A percentile compares a stretch with the other conserved stretches of the same genome.
Conservation (phyloP, 2,797 vertebrate species). For the Cyclura pinguis region DNA sequence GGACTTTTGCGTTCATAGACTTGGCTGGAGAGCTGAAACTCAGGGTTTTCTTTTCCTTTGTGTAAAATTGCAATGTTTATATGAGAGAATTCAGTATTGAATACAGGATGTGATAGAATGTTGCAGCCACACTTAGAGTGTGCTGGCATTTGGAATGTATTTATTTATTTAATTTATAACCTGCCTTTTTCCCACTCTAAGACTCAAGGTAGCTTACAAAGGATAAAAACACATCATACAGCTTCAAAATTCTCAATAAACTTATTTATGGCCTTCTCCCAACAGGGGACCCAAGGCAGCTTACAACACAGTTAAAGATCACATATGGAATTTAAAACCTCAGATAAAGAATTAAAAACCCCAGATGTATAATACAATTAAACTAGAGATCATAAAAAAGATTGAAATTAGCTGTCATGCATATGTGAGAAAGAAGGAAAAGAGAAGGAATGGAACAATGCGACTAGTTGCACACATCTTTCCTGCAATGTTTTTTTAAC, state of each 20-base stretch:
- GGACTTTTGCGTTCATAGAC: slow-evolving; percentile 18
- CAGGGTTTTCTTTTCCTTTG: neutral
- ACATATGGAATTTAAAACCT: too few species aligned
- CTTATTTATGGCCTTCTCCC: too few species aligned
- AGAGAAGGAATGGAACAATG: neutral
- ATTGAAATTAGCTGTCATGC: neutral
- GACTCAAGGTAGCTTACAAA: too few species aligned
- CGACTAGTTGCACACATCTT: neutral
- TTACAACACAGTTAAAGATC: too few species aligned
- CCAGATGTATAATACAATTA: too few species aligned
- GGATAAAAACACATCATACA: too few species aligned
- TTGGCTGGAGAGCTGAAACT: neutral
- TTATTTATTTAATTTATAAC: too few species aligned
- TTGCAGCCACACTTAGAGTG: neutral
- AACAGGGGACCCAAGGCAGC: too few species aligned
- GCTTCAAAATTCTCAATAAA: too few species aligned
- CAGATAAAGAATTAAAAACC: too few species aligned
- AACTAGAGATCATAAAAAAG: too few species aligned
- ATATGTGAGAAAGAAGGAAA: neutral
- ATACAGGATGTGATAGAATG: neutral
- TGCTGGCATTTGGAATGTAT: neutral
- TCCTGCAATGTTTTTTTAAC: neutral
- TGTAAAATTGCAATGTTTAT: neutral
- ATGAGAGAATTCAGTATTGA: neutral
- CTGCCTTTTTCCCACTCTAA: too few species aligned